Conservation (phyloP, 2,888 invertebrate genomes). For the Lottia gigantea region DNA sequence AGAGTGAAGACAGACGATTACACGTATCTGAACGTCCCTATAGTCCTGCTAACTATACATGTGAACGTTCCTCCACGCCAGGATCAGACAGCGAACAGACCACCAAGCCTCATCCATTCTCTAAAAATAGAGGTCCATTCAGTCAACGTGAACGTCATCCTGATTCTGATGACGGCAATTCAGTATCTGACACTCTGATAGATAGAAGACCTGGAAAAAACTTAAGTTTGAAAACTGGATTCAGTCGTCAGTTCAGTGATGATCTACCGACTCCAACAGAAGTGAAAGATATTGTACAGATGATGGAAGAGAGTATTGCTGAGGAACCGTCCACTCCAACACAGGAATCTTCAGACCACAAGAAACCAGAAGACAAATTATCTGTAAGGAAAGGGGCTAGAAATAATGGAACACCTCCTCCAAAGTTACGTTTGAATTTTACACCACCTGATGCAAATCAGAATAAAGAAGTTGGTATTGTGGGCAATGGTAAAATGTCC, state of each 20-base stretch:
- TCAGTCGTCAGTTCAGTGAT: constrained; percentile 59
- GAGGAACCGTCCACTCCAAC: constrained; percentile 29
- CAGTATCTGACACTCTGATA: neutral
- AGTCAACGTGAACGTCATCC: constrained; percentile 19
- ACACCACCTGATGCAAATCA: constrained; percentile 23
- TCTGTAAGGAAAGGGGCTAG: constrained; percentile 8
- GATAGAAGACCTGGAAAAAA: constrained; percentile 17
- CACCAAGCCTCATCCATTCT: constrained; percentile 11
- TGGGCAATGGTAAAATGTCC: constrained; percentile 27
- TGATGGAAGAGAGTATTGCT: constrained; percentile 56
- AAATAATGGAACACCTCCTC: constrained; percentile 3
- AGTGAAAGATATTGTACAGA: constrained; percentile 53
- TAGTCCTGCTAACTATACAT: constrained; percentile 34
- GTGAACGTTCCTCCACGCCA: constrained; percentile 14
- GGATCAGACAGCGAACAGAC: constrained; percentile 2
- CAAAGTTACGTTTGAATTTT: constrained; percentile 21
- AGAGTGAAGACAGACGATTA: constrained; percentile 26
- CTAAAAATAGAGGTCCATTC: constrained; percentile 15
- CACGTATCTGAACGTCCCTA: constrained; percentile 30
- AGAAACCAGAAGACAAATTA: neutral
- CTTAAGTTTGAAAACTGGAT: constrained; percentile 49
- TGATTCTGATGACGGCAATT: constrained; percentile 17
- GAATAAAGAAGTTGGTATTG: constrained; percentile 19
- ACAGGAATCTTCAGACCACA: neutral
- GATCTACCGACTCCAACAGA: constrained; percentile 58